phyloP scores from a whole-genome alignment of 2,888 invertebrate genomes.

The Heliothis peltigera region DNA sequence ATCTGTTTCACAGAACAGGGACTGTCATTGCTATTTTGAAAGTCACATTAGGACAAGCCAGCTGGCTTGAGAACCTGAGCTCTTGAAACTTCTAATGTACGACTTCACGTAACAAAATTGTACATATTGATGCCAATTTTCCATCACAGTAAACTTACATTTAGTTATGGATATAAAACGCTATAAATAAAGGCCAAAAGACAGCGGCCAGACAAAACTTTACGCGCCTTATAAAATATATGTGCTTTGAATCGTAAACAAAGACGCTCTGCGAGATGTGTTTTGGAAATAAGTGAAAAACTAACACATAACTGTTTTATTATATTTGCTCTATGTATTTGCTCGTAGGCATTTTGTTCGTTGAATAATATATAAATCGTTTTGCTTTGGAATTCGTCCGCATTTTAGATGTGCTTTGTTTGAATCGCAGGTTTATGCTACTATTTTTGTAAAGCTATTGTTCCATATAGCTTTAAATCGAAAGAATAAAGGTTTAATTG shows the following conservation, averaged over 20 bases:
- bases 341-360: constrained; percentile 22
- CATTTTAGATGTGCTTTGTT: neutral
- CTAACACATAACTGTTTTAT: constrained; percentile 31
- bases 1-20: no score
- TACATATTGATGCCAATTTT: constrained; percentile 28
- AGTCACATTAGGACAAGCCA: no score
- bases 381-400: constrained; percentile 3
- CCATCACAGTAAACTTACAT: constrained; percentile 32
- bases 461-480: neutral
- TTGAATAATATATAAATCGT: neutral
- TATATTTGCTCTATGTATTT: constrained; percentile 30
- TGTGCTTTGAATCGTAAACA: constrained; percentile 61
- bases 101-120: constrained; percentile 4
- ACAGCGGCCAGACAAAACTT: constrained; percentile 55
- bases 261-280: constrained; percentile 44
- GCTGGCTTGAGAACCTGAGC: no score
- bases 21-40: no score
- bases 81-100: no score
- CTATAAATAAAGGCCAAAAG: constrained; percentile 56
- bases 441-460: neutral
- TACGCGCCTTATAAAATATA: constrained; percentile 60
- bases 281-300: constrained; percentile 48
- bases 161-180: constrained; percentile 33
- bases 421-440: no score
- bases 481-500: no score